Percentiles rank a stretch among this genome's conserved stretches.
phyloP scores from a whole-genome alignment of 2,888 invertebrate species.

The Polyommatus iphigenia region DNA sequence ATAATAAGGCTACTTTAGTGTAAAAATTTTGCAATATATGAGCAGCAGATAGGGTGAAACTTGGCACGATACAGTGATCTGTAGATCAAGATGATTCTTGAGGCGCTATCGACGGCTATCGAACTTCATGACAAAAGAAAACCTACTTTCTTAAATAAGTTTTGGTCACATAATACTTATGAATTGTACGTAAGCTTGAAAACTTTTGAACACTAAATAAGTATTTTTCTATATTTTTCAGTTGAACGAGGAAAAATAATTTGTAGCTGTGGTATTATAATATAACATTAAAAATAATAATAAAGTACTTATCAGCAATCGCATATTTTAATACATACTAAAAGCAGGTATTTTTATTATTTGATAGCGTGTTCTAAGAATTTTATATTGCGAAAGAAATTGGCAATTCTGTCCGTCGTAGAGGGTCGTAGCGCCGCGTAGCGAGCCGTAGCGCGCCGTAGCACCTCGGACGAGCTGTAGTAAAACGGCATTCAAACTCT shows the following conservation, averaged over 20 bases:
- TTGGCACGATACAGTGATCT: constrained; percentile 21
- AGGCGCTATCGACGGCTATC: constrained; percentile 13
- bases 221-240: too few relatives aligned
- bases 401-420: background rate
- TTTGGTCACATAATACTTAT: constrained; percentile 20
- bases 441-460: background rate
- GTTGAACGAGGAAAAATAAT: background rate
- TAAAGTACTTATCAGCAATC: too few relatives aligned
- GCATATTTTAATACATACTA: too few relatives aligned
- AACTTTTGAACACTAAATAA: background rate
- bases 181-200: background rate
- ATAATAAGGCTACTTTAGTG: constrained; percentile 1
- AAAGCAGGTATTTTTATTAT: background rate
- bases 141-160: constrained; percentile 14
- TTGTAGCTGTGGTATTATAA: too few relatives aligned
- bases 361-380: background rate
- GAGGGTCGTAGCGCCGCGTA: constrained; percentile 1
- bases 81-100: too few relatives aligned
- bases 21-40: constrained; percentile 21
- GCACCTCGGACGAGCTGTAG: background rate
- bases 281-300: background rate
- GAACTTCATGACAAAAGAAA: background rate
- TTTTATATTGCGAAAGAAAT: background rate
- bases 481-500: background rate
- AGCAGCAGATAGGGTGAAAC: constrained; percentile 15